Evolutionary conservation across 1,140 invertebrate genomes (phyloP), one percentile per base, ranked within the genome.

Genomic region (Lethrus apterus): DNA sequence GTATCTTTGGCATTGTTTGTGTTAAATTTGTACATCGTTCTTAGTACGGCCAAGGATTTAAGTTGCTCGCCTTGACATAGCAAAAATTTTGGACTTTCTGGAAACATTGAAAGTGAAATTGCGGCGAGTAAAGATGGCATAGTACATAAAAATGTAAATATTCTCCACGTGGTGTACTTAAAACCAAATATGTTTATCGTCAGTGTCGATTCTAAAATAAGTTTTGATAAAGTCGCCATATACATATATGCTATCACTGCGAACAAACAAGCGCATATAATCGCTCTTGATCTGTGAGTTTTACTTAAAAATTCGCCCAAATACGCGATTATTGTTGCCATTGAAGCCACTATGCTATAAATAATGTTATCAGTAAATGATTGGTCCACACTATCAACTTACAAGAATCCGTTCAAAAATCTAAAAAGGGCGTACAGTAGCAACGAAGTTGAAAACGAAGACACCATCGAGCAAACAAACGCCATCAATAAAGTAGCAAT

Each of bases 1-100:
- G 59, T 64, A 11, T 65, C 54, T 13, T 60, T 55, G 17, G 68
- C 55, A 35, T 67, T 69, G 33, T 72, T 68, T 3, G 68, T 72
- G 50, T 79, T 80, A 44, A n/a, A n/a, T n/a, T n/a, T n/a, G n/a
- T 79, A 77, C 15, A 81, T 79, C 21, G 58, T 64, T 48, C 67
- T 69, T 29, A 80, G 64, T 0, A 80, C 70, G 3, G 68, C 63
- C 3, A 81, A 58, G 8, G 76, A 71, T 23, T 75, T 72, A 3
- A 75, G 65, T 4, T 70, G 57, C 9, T 70, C 63, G 50, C 78
- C 76, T 48, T 66, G 68, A 2, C 71, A 60, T 11, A 80, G 68
- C 0, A 83, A 60, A 60, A 77, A 86, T 57, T 84, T 82, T 0
- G 83, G 83, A 59, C 81, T 85, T 55, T 86, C 83, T 0, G 82